phyloP scores from a whole-genome alignment of 2,888 invertebrate species.

The Calliphora vomitoria region DNA sequence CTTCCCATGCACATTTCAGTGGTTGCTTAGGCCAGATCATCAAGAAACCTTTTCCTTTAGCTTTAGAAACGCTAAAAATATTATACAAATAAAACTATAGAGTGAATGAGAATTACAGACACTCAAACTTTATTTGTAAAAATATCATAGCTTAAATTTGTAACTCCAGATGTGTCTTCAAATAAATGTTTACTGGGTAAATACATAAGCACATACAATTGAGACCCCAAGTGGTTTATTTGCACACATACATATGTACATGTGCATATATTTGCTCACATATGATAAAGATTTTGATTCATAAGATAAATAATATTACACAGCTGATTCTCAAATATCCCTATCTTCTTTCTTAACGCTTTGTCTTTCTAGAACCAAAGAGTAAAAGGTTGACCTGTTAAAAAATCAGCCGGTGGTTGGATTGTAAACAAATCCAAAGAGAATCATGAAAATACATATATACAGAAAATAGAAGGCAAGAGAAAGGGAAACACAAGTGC shows the following conservation, averaged over 20 bases:
- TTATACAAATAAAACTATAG: too few relatives aligned
- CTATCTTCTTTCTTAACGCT: neutral
- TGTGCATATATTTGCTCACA: neutral
- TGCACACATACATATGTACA: neutral
- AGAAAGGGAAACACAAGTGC: neutral
- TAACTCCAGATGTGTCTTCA: neutral
- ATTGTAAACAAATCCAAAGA: constrained; percentile 23
- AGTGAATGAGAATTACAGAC: too few relatives aligned
- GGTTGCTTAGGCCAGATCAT: too few relatives aligned
- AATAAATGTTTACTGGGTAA: neutral
- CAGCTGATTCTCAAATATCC: constrained; percentile 31
- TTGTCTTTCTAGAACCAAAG: neutral
- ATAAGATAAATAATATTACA: constrained; percentile 15
- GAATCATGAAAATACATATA: neutral
- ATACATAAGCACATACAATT: neutral
- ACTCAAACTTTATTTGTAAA: too few relatives aligned
- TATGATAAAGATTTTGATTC: neutral
- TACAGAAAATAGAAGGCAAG: neutral
- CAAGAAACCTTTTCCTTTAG: too few relatives aligned
- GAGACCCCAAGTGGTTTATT: neutral
- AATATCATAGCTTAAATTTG: too few relatives aligned
- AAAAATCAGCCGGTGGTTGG: constrained; percentile 43
- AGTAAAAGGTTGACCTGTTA: constrained; percentile 36
- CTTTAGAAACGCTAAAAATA: too few relatives aligned
- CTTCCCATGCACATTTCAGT: too few relatives aligned